These are phyloP conservation scores for Cephus runcator DNA, from an alignment of 2,888 invertebrate genomes.

Conservation along the genomic window DNA sequence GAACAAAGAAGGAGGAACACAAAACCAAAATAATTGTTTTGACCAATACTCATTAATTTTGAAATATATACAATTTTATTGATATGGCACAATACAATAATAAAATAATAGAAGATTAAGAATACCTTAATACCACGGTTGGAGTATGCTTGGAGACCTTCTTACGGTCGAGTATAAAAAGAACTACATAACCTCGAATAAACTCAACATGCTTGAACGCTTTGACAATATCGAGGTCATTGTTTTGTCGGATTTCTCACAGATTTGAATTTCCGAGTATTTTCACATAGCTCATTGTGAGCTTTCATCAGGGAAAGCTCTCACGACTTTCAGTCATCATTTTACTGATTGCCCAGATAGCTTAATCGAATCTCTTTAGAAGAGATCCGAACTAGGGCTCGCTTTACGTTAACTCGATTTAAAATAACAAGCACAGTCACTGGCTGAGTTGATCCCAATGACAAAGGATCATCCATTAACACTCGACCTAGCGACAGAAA, in stretches of 20 bases:
- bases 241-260: neutral
- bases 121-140: slow-evolving; percentile 8
- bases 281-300: neutral
- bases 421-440: neutral
- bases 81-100: slow-evolving; percentile 50
- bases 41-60: neutral
- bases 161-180: neutral
- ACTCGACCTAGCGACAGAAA: neutral
- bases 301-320: neutral
- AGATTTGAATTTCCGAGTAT: neutral
- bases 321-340: neutral
- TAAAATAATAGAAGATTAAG: slow-evolving; percentile 30
- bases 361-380: neutral
- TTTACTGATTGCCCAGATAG: neutral
- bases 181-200: neutral
- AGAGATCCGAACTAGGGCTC: neutral
- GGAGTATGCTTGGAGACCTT: neutral
- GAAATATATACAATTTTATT: slow-evolving; percentile 46
- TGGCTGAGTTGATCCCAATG: neutral
- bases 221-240: too few relatives aligned
- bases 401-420: neutral
- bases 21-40: neutral
- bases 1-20: neutral
- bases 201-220: neutral
- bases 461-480: neutral